Base-by-base conservation (phyloP, 2,113 vertebrate species). In the Microcebus ravelobensis region DNA sequence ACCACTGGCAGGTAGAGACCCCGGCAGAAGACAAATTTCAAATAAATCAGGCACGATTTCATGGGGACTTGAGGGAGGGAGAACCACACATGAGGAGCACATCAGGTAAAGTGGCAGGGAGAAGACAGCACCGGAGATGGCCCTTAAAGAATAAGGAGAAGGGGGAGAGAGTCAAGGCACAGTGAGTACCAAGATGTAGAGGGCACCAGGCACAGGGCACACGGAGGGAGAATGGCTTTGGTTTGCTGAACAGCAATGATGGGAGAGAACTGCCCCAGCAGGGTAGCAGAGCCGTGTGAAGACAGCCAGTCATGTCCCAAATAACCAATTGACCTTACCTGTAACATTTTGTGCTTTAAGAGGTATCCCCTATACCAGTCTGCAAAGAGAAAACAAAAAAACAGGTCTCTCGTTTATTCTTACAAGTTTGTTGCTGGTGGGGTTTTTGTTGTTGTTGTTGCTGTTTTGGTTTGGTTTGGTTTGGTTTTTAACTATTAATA, bases 331-430 rank as follows among this genome's bases (percentile, higher is more conserved):
- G 8, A 21, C 45, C 99, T 99, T 98, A 99, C 99, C 99, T 99
- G 98, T 42, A 97, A 98, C 87, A 99, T 97, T 98, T 99, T 99
- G 97, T 99, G 99, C 94, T 99, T 99, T 20, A 98, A 96, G 91
- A 99, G 97, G 94, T 99, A 99, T 81, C 99, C 99, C 97, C 97
- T 99, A 97, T 99, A 99, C 99, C 99, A 99, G 59, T 98, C 99
- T 99, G 96, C 94, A 98, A 92, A 97, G n/a, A 97, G n/a, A 94
- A 57, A 71, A 31, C 76, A 98, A 91, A 96, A 20, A 85, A 85
- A 87, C 10, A 55, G 31, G 13, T 84, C 34, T 96, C n/a, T 55
- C 36, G 86, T 71, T 42, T 57, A 68, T 42, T 68, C 36, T 79
- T 31, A 65, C 12, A 34, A 42, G 21, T 8, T 39, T n/a, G 2